Percentiles rank a stretch among this genome's conserved stretches.
phyloP scores from a whole-genome alignment of 1,140 invertebrate species.

The Lordiphosa collinella region DNA sequence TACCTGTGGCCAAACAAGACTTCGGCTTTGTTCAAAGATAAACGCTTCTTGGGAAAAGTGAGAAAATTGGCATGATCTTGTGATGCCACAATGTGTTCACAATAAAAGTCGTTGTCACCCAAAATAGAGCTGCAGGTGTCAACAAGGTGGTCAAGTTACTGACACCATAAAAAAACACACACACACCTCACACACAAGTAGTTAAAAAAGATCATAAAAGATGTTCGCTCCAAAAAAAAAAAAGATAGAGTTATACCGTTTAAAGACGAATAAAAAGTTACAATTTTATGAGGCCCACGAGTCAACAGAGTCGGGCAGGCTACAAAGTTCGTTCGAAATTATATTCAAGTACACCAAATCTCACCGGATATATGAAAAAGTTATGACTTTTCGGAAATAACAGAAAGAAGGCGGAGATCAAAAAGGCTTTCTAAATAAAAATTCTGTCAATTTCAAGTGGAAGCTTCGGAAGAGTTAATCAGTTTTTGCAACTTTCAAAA shows the following conservation, averaged over 20 bases:
- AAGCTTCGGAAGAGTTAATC: no score
- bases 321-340: conserved; percentile 48
- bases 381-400: conserved; percentile 36
- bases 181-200: conserved; percentile 22
- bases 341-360: conserved; percentile 11
- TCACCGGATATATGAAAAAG: conserved; percentile 40
- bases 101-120: conserved; percentile 8
- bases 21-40: conserved; percentile 38
- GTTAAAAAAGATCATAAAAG: conserved; percentile 40
- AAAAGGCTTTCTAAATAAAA: no score
- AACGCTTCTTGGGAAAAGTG: conserved; percentile 13
- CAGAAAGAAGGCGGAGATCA: background rate
- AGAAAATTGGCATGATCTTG: conserved; percentile 32
- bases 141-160: conserved; percentile 41
- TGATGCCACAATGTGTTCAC: background rate
- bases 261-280: conserved; percentile 41
- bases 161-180: conserved; percentile 59
- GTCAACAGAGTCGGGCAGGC: conserved; percentile 27
- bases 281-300: conserved; percentile 54
- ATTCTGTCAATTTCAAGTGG: no score
- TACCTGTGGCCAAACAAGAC: no score
- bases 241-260: conserved; percentile 24
- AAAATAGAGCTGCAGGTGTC: conserved; percentile 53
- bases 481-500: no score
- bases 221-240: conserved; percentile 41